A percentile compares a stretch with the other conserved stretches of the same genome.
Conservation (phyloP, 2,113 vertebrate genomes). For the Limnothrissa miodon region DNA sequence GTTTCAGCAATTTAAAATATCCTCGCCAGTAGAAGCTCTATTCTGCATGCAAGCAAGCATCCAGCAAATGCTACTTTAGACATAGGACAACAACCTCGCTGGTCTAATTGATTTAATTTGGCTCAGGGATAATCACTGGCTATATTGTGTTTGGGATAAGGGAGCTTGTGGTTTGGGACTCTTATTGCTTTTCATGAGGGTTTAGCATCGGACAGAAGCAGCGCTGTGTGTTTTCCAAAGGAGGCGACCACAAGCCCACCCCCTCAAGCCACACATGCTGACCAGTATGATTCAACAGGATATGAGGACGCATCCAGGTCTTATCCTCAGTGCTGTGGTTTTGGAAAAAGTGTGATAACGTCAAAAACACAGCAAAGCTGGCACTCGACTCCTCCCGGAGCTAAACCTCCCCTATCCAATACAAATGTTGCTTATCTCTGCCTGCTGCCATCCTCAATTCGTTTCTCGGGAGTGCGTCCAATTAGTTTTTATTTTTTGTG, state of each 20-base stretch:
- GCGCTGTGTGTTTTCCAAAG: background rate
- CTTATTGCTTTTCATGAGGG: background rate
- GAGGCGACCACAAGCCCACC: slow-evolving; percentile 1
- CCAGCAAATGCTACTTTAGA: background rate
- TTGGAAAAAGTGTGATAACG: slow-evolving; percentile 1
- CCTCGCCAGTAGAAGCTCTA: background rate
- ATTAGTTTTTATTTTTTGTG: background rate
- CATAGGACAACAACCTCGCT: background rate
- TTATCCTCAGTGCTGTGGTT: background rate
- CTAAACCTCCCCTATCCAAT: background rate
- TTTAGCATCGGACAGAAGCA: background rate
- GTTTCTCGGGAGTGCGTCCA: background rate
- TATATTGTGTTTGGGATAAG: background rate
- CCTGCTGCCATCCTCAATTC: background rate
- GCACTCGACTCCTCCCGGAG: background rate
- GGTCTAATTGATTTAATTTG: background rate
- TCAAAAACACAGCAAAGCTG: background rate
- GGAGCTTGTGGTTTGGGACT: background rate
- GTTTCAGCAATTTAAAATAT: slow-evolving; percentile 20
- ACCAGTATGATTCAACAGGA: slow-evolving; percentile 1
- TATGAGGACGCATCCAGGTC: background rate
- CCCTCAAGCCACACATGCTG: background rate
- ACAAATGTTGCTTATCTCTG: background rate
- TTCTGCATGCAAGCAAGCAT: background rate
- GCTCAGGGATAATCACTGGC: background rate